phyloP scores from a whole-genome alignment of 2,888 invertebrate genomes.

The Ormyrus nitidulus region DNA sequence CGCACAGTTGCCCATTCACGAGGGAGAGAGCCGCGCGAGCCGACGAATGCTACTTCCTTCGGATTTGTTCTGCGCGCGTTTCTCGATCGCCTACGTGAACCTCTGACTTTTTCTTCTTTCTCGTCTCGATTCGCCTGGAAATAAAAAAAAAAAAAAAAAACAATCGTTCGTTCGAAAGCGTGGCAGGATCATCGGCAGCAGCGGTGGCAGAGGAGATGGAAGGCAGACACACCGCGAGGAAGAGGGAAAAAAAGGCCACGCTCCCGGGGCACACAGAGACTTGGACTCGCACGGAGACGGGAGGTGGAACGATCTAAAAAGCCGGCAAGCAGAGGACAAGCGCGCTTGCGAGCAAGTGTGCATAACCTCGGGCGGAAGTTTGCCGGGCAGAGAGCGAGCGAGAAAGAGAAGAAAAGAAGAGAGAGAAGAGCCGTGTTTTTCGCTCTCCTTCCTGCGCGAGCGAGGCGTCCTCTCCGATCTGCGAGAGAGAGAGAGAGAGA shows the following conservation, averaged over 20 bases:
- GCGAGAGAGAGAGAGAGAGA: not conserved
- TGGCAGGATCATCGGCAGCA: too few species aligned
- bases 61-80: too few species aligned
- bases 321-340: constrained; percentile 48
- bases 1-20: too few species aligned
- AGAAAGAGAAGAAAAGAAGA: constrained; percentile 33
- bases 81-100: too few species aligned
- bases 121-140: not conserved
- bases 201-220: not conserved
- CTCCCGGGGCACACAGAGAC: too few species aligned
- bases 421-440: constrained; percentile 46
- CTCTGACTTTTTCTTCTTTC: not conserved
- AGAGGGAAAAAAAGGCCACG: not conserved
- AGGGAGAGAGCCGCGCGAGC: too few species aligned
- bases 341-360: constrained; percentile 38
- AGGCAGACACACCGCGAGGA: not conserved
- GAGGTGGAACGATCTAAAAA: constrained; percentile 48
- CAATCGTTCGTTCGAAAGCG: too few species aligned
- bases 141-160: constrained; percentile 1
- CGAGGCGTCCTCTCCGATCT: constrained; percentile 10
- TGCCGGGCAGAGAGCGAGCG: constrained; percentile 25
- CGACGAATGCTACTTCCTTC: too few species aligned
- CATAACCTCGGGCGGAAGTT: constrained; percentile 55
- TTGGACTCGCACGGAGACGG: not conserved
- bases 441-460: constrained; percentile 39